phyloP scores from a whole-genome alignment of 2,888 invertebrate species.

The Bhutanitis thaidina region DNA sequence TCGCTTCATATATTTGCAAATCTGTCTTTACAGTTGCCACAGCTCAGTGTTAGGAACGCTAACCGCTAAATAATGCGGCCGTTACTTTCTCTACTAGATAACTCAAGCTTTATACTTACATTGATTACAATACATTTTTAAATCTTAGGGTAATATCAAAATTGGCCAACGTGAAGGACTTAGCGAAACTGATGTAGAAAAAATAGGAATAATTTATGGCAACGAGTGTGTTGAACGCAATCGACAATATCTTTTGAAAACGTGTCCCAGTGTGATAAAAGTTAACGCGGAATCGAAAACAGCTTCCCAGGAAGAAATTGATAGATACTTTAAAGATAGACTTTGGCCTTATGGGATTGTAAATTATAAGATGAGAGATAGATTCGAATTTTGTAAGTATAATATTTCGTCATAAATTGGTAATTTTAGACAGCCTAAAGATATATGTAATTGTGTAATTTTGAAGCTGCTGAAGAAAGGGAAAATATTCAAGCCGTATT shows the following conservation, averaged over 20 bases:
- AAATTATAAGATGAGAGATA: constrained; percentile 49
- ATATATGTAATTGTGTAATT: background rate
- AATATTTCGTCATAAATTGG: background rate
- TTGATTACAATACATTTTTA: background rate
- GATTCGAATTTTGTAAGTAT: constrained; percentile 59
- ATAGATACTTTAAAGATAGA: constrained; percentile 49
- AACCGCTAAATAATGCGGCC: too few species aligned
- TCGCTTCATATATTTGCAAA: too few species aligned
- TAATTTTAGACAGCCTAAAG: background rate
- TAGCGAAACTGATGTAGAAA: constrained; percentile 58
- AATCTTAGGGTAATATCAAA: constrained; percentile 33
- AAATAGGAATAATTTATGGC: constrained; percentile 51
- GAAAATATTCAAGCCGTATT: constrained; percentile 62
- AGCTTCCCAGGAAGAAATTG: constrained; percentile 37
- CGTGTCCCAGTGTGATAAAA: constrained; percentile 59
- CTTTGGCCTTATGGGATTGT: constrained; percentile 59
- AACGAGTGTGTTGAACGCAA: constrained; percentile 57
- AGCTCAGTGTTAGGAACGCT: too few species aligned
- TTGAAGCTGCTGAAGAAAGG: constrained; percentile 58
- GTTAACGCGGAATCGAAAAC: constrained; percentile 12
- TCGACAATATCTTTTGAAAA: constrained; percentile 53
- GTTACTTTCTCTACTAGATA: too few species aligned
- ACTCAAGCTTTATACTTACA: too few species aligned
- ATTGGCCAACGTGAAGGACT: constrained; percentile 63
- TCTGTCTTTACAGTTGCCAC: too few species aligned